These are phyloP conservation scores for Cydia pomonella DNA, from an alignment of 1,140 invertebrate species.

Conservation along the genomic window DNA sequence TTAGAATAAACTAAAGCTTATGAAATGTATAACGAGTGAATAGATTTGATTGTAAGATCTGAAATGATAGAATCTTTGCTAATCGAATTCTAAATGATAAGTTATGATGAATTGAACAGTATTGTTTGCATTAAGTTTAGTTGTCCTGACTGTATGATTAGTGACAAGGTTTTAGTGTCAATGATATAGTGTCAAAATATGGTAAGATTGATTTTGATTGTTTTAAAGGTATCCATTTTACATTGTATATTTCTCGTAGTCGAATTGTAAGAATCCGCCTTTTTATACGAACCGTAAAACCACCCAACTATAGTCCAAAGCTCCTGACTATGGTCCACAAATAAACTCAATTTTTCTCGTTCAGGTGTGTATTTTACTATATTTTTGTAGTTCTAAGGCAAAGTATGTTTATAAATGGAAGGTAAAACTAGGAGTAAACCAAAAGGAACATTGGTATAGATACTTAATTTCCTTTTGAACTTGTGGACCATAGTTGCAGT, in stretches of 20 bases:
- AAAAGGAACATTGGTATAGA: no score
- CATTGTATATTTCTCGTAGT: slow-evolving; percentile 4
- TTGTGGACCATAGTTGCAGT: no score
- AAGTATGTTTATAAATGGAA: no score
- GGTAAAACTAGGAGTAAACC: no score
- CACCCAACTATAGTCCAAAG: no score
- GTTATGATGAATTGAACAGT: slow-evolving; percentile 15
- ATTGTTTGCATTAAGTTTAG: slow-evolving; percentile 14
- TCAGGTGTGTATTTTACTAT: no score
- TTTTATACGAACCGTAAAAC: no score
- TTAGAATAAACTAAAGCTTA: background rate
- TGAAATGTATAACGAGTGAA: background rate
- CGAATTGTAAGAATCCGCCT: no score
- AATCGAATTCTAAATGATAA: slow-evolving; percentile 33
- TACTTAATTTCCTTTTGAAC: no score
- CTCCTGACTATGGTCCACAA: no score
- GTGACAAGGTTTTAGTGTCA: slow-evolving; percentile 20
- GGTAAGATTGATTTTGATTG: background rate
- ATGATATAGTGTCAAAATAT: slow-evolving; percentile 2
- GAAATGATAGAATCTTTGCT: background rate
- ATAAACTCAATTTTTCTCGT: no score
- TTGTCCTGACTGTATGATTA: slow-evolving; percentile 16
- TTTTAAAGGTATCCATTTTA: background rate
- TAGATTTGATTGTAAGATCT: slow-evolving; percentile 25
- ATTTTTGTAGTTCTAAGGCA: no score